These are phyloP conservation scores for Protomyctophum bolini DNA, from an alignment of 2,113 vertebrate genomes.

Conservation along the genomic window DNA sequence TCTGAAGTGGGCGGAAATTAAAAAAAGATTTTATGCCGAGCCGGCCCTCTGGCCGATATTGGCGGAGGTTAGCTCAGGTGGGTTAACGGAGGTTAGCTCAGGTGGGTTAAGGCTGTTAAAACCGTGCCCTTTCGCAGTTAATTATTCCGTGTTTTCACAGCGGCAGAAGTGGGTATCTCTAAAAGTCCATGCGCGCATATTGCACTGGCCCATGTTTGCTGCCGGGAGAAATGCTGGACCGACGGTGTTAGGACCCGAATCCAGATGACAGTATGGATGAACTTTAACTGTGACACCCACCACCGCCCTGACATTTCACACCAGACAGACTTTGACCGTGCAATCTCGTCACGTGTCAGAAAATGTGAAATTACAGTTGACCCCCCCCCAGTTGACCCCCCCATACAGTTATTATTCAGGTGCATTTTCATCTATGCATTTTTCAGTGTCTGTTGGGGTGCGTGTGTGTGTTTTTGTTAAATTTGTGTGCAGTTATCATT, in stretches of 20 bases:
- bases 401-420: not conserved
- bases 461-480: not conserved
- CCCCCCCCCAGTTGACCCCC: constrained; percentile 8
- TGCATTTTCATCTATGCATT: not conserved
- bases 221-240: constrained; percentile 25
- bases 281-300: constrained; percentile 34
- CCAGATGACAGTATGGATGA: constrained; percentile 9
- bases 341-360: constrained; percentile 23
- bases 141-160: constrained; percentile 64
- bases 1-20: constrained; percentile 41
- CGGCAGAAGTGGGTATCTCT: constrained; percentile 4
- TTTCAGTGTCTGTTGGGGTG: too few relatives aligned
- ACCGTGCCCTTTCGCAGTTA: constrained; percentile 57
- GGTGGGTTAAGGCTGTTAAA: constrained; percentile 45
- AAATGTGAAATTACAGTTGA: constrained; percentile 36
- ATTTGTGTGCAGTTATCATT: not conserved
- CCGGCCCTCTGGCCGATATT: constrained; percentile 17
- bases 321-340: constrained; percentile 14
- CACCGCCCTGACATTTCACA: constrained; percentile 52
- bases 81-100: constrained; percentile 41
- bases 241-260: not conserved
- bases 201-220: constrained; percentile 29
- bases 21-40: constrained; percentile 40
- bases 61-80: constrained; percentile 38
- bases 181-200: constrained; percentile 11